Base-by-base conservation (phyloP, 2,113 vertebrate species). In the Numenius arquata region DNA sequence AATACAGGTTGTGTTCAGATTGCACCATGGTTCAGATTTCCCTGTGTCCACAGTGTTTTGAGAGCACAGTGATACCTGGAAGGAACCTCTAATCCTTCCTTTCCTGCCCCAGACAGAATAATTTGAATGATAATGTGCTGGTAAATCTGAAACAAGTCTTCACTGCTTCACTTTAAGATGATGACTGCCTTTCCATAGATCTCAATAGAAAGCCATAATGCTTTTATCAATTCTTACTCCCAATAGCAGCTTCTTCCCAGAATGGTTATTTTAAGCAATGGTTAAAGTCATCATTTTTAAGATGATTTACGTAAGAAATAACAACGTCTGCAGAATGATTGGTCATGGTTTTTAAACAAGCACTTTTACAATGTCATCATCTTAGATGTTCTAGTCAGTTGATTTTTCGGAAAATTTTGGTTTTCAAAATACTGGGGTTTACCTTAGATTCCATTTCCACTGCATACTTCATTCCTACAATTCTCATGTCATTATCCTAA, bases 21-120 rank as follows among this genome's bases (percentile, higher is more conserved):
- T 53, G 20, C 59, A 29, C 18, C 11, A 3, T 38, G 61, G 72
- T 30, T 91, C 34, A 41, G 23, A 43, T 75, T 92, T 86, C 40
- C 13, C 34, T 48, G 7, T 8, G 10, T 45, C n/a, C 2, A 0
- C 53, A 47, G 30, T 0, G 1, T 83, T 88, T 83, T 59, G 43
- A 26, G 22, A 83, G 25, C 62, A 47, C 43, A 41, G 0, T 52
- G 30, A 11, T 41, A 53, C 6, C 43, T 83, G 43, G 23, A 67
- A 79, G 47, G n/a, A 79, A 50, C 34, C 32, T 79, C n/a, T 45
- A 62, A 90, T 59, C 62, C n/a, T 88, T 81, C 17, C 22, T 89
- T 59, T 73, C 10, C 36, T 76, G 43, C 22, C 22, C 43, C 48
- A 78, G 29, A 74, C 25, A 80, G 72, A 85, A 72, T 29, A 21